phyloP scores from a whole-genome alignment of 2,797 vertebrate species.

The Trematomus bernacchii region DNA sequence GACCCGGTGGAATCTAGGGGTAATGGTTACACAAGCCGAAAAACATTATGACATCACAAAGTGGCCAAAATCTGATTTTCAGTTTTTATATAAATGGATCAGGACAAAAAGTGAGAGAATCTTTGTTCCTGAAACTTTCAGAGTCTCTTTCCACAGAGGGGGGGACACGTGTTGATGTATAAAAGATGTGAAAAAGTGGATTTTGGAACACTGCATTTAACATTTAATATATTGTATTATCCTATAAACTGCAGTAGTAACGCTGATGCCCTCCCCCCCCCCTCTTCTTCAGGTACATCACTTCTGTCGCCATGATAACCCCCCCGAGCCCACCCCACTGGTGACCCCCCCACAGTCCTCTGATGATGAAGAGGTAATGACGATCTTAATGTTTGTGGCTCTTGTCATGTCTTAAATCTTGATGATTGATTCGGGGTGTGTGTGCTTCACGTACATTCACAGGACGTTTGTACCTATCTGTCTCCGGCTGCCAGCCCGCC shows the following conservation, averaged over 20 bases:
- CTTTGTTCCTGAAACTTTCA: too few species aligned
- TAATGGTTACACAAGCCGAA: too few species aligned
- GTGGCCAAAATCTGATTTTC: too few species aligned
- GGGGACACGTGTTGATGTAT: too few species aligned
- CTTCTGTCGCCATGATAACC: conserved; percentile 84
- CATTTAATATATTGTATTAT: too few species aligned
- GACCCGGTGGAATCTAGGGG: too few species aligned
- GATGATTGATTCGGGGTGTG: neutral
- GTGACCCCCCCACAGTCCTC: conserved; percentile 86
- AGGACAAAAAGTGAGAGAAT: too few species aligned
- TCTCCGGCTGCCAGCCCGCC: conserved; percentile 68
- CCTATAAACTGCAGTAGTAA: neutral
- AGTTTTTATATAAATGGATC: too few species aligned
- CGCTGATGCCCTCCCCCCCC: neutral
- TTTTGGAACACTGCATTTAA: too few species aligned
- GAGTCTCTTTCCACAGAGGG: too few species aligned
- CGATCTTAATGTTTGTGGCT: neutral
- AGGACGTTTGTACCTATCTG: conserved; percentile 60
- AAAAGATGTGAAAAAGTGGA: too few species aligned
- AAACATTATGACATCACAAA: too few species aligned
- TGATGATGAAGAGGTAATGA: conserved; percentile 86
- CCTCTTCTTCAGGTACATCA: conserved; percentile 81
- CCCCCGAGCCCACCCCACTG: conserved; percentile 70
- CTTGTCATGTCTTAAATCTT: neutral
- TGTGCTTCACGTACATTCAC: conserved; percentile 16